Conservation (phyloP, 2,797 vertebrate genomes). For the Enteromius anoplus region DNA sequence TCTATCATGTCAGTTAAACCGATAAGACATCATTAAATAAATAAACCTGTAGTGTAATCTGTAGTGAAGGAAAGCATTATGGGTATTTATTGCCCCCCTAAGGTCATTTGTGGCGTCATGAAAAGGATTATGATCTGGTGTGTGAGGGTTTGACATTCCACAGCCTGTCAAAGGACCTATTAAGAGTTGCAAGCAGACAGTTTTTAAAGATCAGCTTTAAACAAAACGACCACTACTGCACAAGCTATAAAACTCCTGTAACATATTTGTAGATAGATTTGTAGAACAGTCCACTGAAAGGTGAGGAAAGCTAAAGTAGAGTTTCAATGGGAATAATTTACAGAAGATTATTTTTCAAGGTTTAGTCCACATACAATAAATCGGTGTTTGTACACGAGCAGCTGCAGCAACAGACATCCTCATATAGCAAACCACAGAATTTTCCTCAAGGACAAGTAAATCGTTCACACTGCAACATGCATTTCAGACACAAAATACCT, state of each 20-base stretch:
- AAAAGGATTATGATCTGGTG: slow-evolving; percentile 56
- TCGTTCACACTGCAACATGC: background rate
- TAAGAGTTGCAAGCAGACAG: slow-evolving; percentile 1
- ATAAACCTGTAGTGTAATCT: slow-evolving; percentile 47
- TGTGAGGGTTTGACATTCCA: slow-evolving; percentile 27
- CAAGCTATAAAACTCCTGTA: slow-evolving; percentile 22
- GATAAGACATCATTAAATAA: slow-evolving; percentile 52
- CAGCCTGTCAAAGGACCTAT: slow-evolving; percentile 48
- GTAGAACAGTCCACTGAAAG: slow-evolving; percentile 12
- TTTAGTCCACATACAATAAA: slow-evolving; percentile 5
- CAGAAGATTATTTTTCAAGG: slow-evolving; percentile 4
- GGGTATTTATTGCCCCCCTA: slow-evolving; percentile 66
- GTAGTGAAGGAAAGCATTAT: slow-evolving; percentile 64
- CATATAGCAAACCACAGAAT: background rate
- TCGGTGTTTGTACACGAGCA: background rate
- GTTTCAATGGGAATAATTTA: slow-evolving; percentile 13
- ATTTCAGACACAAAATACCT: background rate
- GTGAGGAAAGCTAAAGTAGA: background rate
- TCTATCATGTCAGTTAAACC: slow-evolving; percentile 53
- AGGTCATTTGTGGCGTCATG: slow-evolving; percentile 56
- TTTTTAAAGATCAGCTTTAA: slow-evolving; percentile 34
- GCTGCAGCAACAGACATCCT: background rate
- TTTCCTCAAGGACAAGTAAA: background rate
- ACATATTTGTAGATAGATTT: slow-evolving; percentile 22
- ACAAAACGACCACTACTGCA: slow-evolving; percentile 12